A percentile compares a stretch with the other conserved stretches of the same genome.
These are phyloP conservation scores for Acanthosepion esculentum DNA, from an alignment of 2,888 invertebrate species.

Conservation along the genomic window DNA sequence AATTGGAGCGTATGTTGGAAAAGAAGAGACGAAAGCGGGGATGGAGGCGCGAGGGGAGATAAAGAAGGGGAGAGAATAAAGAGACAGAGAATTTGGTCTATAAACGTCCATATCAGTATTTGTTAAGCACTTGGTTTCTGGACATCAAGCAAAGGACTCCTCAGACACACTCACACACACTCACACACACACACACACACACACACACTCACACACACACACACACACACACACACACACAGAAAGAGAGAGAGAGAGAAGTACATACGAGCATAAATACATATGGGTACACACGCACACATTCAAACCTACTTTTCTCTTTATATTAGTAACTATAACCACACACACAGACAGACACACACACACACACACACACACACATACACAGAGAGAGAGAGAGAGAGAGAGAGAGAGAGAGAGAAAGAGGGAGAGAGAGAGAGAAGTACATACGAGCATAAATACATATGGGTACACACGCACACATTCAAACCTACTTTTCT, in stretches of 20 bases:
- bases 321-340: too few relatives aligned
- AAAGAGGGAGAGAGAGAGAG: background rate
- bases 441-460: background rate
- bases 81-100: background rate
- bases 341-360: too few relatives aligned
- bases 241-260: too few relatives aligned
- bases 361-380: too few relatives aligned
- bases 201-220: too few relatives aligned
- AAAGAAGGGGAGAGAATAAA: background rate
- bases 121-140: slow-evolving; percentile 1
- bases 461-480: background rate
- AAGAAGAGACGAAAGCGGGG: background rate
- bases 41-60: background rate
- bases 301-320: too few relatives aligned
- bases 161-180: background rate
- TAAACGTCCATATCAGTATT: background rate
- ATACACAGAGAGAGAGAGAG: too few relatives aligned
- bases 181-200: background rate
- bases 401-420: too few relatives aligned
- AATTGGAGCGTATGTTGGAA: background rate
- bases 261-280: too few relatives aligned
- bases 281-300: too few relatives aligned
- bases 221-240: too few relatives aligned
- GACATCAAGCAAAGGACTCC: background rate
- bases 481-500: background rate